Percentiles rank a stretch among this genome's conserved stretches.
phyloP scores from a whole-genome alignment of 1,140 invertebrate genomes.

The Microplitis mediator region DNA sequence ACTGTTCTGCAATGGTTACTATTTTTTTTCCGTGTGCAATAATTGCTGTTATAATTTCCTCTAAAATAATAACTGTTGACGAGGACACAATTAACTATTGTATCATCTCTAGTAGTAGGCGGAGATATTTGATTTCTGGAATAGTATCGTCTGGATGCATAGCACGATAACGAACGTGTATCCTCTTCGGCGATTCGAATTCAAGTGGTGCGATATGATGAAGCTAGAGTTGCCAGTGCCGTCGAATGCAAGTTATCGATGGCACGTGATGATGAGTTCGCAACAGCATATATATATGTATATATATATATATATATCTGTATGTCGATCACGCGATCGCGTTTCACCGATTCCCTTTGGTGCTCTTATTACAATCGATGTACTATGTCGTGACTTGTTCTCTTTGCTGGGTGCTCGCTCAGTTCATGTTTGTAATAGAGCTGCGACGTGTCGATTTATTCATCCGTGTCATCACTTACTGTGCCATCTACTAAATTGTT shows the following conservation, averaged over 20 bases:
- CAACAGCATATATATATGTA: neutral
- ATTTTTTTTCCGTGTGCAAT: too few relatives aligned
- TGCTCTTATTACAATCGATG: conserved; percentile 17
- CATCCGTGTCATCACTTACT: too few relatives aligned
- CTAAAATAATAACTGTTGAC: too few relatives aligned
- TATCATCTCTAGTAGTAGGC: neutral
- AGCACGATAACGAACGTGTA: neutral
- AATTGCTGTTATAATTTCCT: too few relatives aligned
- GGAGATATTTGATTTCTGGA: neutral
- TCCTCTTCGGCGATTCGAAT: conserved; percentile 3
- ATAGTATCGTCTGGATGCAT: neutral
- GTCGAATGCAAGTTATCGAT: conserved; percentile 17
- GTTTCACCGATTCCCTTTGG: conserved; percentile 20
- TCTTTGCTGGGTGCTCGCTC: neutral
- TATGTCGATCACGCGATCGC: conserved; percentile 14
- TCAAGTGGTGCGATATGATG: conserved; percentile 6
- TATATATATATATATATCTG: neutral
- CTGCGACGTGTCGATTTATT: neutral
- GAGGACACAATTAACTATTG: neutral
- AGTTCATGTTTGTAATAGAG: neutral
- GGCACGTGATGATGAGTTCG: conserved; percentile 22
- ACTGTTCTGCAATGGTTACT: too few relatives aligned
- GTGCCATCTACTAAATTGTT: too few relatives aligned
- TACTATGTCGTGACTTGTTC: neutral
- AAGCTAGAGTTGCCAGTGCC: neutral